phyloP scores from a whole-genome alignment of 1,140 invertebrate genomes.

The Pseudomyrmex sp. region DNA sequence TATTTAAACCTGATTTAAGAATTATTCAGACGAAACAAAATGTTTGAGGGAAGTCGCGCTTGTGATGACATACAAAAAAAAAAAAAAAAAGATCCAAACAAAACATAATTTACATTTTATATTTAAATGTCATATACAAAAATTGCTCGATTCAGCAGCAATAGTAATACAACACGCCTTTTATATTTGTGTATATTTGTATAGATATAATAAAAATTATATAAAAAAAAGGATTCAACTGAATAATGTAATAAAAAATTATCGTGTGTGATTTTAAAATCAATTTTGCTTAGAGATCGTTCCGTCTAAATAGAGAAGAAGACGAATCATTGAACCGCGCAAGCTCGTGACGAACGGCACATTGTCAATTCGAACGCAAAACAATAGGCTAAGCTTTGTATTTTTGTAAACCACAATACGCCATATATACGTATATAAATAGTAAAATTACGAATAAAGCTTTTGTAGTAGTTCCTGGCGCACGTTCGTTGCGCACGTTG shows the following conservation, averaged over 20 bases:
- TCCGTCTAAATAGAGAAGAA: slow-evolving; percentile 7
- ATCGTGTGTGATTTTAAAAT: too few relatives aligned
- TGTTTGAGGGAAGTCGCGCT: neutral
- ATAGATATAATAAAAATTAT: too few relatives aligned
- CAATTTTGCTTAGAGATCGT: neutral
- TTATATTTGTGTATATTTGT: too few relatives aligned
- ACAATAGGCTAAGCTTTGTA: neutral
- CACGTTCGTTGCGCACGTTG: too few relatives aligned
- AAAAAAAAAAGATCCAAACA: neutral
- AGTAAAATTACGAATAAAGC: neutral
- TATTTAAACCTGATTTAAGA: slow-evolving; percentile 27
- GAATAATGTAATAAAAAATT: neutral
- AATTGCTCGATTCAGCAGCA: neutral
- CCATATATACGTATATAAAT: neutral
- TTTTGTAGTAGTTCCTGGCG: neutral
- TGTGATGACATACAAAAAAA: neutral
- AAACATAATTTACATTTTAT: neutral
- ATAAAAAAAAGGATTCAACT: neutral
- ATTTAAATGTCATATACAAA: neutral
- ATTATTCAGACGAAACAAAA: slow-evolving; percentile 21
- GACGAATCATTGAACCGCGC: neutral
- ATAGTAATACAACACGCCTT: too few relatives aligned
- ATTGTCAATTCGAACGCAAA: neutral
- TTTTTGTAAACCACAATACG: slow-evolving; percentile 20
- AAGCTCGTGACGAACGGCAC: neutral